Evolutionary conservation across 2,888 invertebrate species (phyloP), one percentile per base, ranked within the genome.

Genomic region (Minunthozetes semirufus): DNA sequence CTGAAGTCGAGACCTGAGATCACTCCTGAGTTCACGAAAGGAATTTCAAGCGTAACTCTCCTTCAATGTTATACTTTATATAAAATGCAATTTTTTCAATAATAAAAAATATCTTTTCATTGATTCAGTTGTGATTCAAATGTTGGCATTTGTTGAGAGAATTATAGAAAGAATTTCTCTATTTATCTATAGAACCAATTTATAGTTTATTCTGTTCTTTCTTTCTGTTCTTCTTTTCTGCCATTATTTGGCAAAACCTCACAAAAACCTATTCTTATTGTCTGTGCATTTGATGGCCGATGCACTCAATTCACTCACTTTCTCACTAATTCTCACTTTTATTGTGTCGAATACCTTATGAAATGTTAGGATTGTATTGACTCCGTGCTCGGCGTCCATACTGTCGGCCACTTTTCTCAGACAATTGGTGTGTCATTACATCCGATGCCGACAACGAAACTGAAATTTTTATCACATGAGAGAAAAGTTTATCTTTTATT

Each of bases 271-370:
- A 59, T 59, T 59, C 15, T 59, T 59, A 59, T 66, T 66, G 38
- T 15, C 22, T 13, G 19, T 19, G 19, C 19, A 25, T 70, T 70
- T 70, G 42, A 70, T 42, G 70, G 70, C 48, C 70, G 25, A 48
- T 70, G 70, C 70, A 70, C 63, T 66, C 33, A 61, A 61, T 33
- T 25, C 61, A 61, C 33, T 56, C 25, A 56, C 50, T 38, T 63
- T 38, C 38, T 33, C 63, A 70, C 25, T 46, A 25, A 46, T 46
- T 70, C 22, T 70, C 25, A 48, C 70, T 70, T 70, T 70, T 25
- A 70, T 70, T 70, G 11, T 38, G 27, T 38, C 8, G 22, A 70
- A 70, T 25, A 25, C 17, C 15, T 48, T 70, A 70, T 70, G 22
- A 70, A 70, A 46, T 46, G 22, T 6, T 68, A 66, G 38, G 3